These are phyloP conservation scores for Gymnothorax javanicus DNA, from an alignment of 2,797 vertebrate genomes.

Conservation along the genomic window DNA sequence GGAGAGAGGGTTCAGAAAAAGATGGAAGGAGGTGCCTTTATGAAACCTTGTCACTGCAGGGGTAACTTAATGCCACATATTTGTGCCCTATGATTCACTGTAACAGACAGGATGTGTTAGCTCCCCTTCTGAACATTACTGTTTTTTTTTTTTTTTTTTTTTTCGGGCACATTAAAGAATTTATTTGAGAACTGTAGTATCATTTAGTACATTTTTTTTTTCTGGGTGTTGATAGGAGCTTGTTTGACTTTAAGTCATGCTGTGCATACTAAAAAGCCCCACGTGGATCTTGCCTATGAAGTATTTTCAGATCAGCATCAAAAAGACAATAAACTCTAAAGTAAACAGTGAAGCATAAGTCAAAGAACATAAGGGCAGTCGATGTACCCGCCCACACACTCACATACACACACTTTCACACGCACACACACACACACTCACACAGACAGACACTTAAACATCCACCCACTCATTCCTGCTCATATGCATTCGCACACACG, in stretches of 20 bases:
- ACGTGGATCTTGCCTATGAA: not conserved
- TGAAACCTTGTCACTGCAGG: not conserved
- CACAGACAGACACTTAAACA: not conserved
- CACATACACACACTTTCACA: not conserved
- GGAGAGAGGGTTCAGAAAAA: not conserved
- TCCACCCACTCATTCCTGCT: not conserved
- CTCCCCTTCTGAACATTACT: no score
- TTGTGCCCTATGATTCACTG: no score
- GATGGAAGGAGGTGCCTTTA: no score
- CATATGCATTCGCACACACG: not conserved
- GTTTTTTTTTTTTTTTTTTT: no score
- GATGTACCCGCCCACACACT: not conserved
- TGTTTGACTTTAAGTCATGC: not conserved
- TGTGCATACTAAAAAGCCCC: not conserved
- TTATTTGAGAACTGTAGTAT: not conserved
- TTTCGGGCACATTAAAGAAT: no score
- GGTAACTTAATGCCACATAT: no score
- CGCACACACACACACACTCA: constrained; percentile 4
- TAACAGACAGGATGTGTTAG: no score
- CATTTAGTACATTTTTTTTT: not conserved
- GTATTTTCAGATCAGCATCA: not conserved
- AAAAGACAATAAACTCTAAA: not conserved
- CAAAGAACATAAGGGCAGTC: not conserved
- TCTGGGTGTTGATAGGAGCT: not conserved
- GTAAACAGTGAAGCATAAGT: not conserved